These are phyloP conservation scores for Theonella swinhoei DNA, from an alignment of 37 sponge, comb jelly and placozoan genomes.

Conservation along the genomic window DNA sequence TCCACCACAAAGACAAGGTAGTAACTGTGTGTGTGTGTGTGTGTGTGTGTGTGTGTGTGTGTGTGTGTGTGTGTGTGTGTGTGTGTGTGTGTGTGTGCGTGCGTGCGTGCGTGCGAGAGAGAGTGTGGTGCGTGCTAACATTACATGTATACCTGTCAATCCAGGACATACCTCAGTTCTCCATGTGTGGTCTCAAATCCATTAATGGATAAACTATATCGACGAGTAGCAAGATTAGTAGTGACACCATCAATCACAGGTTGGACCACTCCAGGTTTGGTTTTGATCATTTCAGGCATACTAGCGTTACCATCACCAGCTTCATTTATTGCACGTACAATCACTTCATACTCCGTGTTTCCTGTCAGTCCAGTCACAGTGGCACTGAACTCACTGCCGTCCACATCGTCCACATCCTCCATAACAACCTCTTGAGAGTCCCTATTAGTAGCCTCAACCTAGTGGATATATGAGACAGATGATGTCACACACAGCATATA, in stretches of 20 bases:
- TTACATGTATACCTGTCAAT: neutral
- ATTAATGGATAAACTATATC: neutral
- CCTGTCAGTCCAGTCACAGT: neutral
- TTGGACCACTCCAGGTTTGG: constrained; percentile 2
- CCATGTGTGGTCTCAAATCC: neutral
- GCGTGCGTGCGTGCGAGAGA: neutral
- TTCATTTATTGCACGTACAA: constrained; percentile 17
- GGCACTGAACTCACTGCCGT: too few species aligned
- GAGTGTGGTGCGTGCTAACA: neutral
- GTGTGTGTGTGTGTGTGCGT: neutral
- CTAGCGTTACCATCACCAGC: neutral
- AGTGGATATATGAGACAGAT: too few species aligned
- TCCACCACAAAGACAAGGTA: neutral
- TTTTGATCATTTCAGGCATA: neutral
- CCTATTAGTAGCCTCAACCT: too few species aligned
- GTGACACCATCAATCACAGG: neutral
- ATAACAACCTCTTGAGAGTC: too few species aligned
- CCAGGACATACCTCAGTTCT: neutral
- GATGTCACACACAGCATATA: too few species aligned
- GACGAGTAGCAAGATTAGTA: neutral
- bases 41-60: neutral
- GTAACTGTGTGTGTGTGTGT: neutral
- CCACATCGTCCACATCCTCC: too few species aligned
- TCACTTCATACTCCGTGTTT: constrained; percentile 8
- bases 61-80: neutral